Base-by-base conservation (phyloP, 2,113 vertebrate species). In the Silurus meridionalis region DNA sequence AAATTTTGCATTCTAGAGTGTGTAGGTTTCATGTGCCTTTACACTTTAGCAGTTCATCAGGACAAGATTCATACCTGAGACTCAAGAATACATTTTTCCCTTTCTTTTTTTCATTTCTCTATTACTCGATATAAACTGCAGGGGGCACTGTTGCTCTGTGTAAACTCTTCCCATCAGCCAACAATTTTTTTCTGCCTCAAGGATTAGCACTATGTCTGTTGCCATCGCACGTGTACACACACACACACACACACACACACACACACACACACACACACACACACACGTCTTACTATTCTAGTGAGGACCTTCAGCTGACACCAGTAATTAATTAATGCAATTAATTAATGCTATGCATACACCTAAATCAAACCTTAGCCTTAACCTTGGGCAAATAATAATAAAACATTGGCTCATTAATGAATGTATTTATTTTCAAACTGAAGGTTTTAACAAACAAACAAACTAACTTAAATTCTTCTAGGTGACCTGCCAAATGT, bases 141-240 rank as follows among this genome's bases (percentile, higher is more conserved):
- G 94, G 91, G 92, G 92, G 89, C 93, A 93, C 19, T 94, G 91
- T 93, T 92, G 93, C 21, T 90, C 91, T 89, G 67, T 69, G n/a
- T 50, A 83, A 91, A 28, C 9, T 13, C 5, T 0, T 60, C 8
- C 9, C 37, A 61, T 57, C 50, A 23, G 53, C 14, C 57, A 84
- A 46, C 9, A 46, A 28, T 82, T 23, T 57, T 28, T 21, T 28
- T 50, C n/a, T 69, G 61, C 64, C 37, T 86, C 86, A 53, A 88
- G 71, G 46, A 86, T 48, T 13, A 52, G 80, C 4, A 78, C 50
- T 75, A 82, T 50, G 89, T 88, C 91, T 90, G 90, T 90, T 82
- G 55, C 63, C 57, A 84, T 91, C 84, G 4, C 46, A n/a, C 67
- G 17, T 37, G 8, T 81, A 19, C 67, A 19, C 67, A 19, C 71